Evolutionary conservation across 2,888 invertebrate genomes (phyloP).

Genomic region (Pediacus dermestoides): DNA sequence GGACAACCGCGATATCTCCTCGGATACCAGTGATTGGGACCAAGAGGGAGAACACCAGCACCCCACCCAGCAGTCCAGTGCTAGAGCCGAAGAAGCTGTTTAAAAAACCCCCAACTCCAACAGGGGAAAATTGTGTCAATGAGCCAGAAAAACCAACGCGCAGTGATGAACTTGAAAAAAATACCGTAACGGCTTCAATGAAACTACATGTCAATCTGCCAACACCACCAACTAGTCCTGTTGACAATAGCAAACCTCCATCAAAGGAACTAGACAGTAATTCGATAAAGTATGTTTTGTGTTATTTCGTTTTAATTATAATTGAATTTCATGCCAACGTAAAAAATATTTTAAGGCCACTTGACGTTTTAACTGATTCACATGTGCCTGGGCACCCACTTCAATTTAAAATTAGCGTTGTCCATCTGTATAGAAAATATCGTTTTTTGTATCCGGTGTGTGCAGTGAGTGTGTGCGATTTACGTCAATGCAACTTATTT

Average conservation of each 20-base stretch:
- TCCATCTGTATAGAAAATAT: constrained; percentile 10
- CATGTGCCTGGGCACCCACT: constrained; percentile 20
- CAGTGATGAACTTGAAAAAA: constrained; percentile 13
- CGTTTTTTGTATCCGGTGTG: constrained; percentile 23
- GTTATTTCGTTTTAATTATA: constrained; percentile 2
- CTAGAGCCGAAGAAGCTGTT: constrained; percentile 35
- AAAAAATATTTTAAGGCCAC: constrained; percentile 19
- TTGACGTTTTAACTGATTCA: constrained; percentile 29
- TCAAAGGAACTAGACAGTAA: constrained; percentile 5
- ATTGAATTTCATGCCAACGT: neutral
- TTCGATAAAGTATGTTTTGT: neutral
- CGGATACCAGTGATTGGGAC: constrained; percentile 31
- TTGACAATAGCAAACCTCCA: too few species aligned
- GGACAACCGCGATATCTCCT: constrained; percentile 44
- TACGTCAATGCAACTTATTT: neutral
- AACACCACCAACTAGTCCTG: too few species aligned
- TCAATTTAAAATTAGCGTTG: constrained; percentile 22
- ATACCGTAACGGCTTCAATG: constrained; percentile 25
- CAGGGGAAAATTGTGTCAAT: neutral
- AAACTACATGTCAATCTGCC: constrained; percentile 24
- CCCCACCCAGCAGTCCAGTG: constrained; percentile 44
- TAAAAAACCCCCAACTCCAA: constrained; percentile 8
- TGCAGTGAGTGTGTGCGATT: too few species aligned
- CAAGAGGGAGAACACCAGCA: constrained; percentile 30
- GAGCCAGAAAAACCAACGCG: too few species aligned